phyloP scores from a whole-genome alignment of 2,113 vertebrate genomes.

The Casuarius casuarius region DNA sequence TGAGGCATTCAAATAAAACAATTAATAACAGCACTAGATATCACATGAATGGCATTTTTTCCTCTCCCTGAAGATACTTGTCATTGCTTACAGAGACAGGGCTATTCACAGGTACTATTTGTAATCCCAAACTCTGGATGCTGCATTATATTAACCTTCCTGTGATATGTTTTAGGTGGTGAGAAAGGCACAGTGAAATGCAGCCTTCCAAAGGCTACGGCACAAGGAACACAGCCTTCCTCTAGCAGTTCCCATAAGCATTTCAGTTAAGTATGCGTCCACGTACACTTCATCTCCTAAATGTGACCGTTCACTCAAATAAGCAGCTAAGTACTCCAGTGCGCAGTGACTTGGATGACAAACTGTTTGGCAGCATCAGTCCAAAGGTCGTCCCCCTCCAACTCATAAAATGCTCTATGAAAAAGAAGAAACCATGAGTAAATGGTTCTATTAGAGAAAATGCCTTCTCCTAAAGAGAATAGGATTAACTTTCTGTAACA shows the following conservation, averaged over 20 bases:
- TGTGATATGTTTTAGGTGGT: background rate
- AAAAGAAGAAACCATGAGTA: conserved; percentile 48
- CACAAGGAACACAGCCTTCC: background rate
- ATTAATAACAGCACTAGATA: background rate
- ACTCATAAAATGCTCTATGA: conserved; percentile 18
- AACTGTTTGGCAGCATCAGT: background rate
- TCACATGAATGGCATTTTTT: background rate
- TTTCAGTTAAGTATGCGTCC: background rate
- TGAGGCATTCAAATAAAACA: background rate
- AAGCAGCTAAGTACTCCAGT: background rate
- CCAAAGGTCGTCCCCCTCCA: background rate
- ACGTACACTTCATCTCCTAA: background rate
- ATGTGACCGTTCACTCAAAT: background rate
- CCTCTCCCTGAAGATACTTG: background rate
- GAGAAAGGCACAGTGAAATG: background rate
- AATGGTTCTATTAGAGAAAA: conserved; percentile 62
- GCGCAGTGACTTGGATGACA: background rate
- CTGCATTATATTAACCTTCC: background rate
- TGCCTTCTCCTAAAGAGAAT: conserved; percentile 25
- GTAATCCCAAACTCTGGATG: background rate
- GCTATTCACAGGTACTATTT: background rate
- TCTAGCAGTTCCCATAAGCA: background rate
- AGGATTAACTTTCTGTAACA: conserved; percentile 57
- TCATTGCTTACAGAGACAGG: background rate
- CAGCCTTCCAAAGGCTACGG: background rate